Conservation (phyloP, 2,797 vertebrate species). For the Coregonus sp. region DNA sequence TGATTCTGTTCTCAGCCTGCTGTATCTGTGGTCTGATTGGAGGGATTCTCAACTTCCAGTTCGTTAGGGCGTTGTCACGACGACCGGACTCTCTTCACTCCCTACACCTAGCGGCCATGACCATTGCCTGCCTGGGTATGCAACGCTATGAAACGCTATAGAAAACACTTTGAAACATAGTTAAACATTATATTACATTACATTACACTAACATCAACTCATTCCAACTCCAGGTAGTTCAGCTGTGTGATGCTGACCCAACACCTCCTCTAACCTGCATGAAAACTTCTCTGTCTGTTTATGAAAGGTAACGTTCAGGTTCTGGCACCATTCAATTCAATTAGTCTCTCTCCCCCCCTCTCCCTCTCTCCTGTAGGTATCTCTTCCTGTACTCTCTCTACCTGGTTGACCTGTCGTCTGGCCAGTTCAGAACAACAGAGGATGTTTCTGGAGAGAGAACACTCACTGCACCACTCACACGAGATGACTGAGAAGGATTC, state of each 20-base stretch:
- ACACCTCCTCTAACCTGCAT: not conserved
- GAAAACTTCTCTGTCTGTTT: not conserved
- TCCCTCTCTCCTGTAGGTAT: constrained; percentile 72
- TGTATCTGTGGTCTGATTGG: constrained; percentile 98
- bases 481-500: constrained; percentile 98
- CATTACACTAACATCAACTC: not conserved
- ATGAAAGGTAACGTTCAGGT: not conserved
- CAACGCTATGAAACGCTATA: not conserved
- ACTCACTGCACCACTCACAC: constrained; percentile 96
- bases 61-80: constrained; percentile 91
- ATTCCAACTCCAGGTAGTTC: not conserved
- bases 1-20: constrained; percentile 98
- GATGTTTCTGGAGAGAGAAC: constrained; percentile 98
- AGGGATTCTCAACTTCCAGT: constrained; percentile 98
- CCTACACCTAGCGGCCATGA: constrained; percentile 91
- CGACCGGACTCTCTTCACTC: constrained; percentile 84
- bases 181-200: not conserved
- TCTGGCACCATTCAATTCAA: not conserved
- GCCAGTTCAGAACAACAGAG: constrained; percentile 97
- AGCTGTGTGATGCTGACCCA: not conserved
- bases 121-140: constrained; percentile 88
- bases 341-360: not conserved
- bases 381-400: constrained; percentile 92
- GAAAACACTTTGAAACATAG: not conserved
- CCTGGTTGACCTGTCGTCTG: constrained; percentile 96